Percentiles rank a stretch among this genome's conserved stretches.
These are phyloP conservation scores for Dryobotodes eremita DNA, from an alignment of 2,888 invertebrate genomes.

Conservation along the genomic window DNA sequence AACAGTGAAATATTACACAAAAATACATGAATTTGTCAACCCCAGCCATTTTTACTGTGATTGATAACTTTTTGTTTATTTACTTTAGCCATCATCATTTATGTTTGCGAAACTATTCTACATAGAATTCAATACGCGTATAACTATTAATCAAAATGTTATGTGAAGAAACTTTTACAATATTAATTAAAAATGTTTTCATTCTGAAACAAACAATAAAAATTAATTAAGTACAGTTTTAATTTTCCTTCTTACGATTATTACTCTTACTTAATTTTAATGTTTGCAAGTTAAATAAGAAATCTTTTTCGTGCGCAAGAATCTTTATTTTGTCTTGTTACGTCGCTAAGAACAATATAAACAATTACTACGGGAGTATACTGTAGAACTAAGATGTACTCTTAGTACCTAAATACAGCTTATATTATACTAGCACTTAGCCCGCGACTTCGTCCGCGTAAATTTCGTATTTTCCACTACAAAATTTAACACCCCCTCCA, in stretches of 20 bases:
- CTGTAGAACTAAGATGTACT: background rate
- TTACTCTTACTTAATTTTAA: conserved; percentile 18
- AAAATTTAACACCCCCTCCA: no score
- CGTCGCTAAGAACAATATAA: background rate
- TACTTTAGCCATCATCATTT: background rate
- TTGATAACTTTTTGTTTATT: conserved; percentile 52
- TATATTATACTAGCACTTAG: no score
- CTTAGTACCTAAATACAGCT: background rate
- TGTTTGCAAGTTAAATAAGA: conserved; percentile 5
- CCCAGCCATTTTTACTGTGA: conserved; percentile 38
- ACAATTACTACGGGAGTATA: background rate
- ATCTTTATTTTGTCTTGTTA: background rate
- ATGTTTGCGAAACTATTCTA: conserved; percentile 26
- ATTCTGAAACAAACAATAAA: conserved; percentile 13
- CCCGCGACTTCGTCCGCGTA: no score
- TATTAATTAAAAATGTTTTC: conserved; percentile 5
- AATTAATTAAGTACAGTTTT: conserved; percentile 13
- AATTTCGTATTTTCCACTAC: no score
- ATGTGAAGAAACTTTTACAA: background rate
- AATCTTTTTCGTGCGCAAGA: background rate
- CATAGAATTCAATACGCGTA: background rate
- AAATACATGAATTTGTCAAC: conserved; percentile 51
- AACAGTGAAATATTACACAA: conserved; percentile 41
- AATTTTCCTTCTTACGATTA: conserved; percentile 21
- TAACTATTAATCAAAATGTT: conserved; percentile 12